These are phyloP conservation scores for Drosophila nr. perissopoda DNA, from an alignment of 2,888 invertebrate species.

Conservation along the genomic window DNA sequence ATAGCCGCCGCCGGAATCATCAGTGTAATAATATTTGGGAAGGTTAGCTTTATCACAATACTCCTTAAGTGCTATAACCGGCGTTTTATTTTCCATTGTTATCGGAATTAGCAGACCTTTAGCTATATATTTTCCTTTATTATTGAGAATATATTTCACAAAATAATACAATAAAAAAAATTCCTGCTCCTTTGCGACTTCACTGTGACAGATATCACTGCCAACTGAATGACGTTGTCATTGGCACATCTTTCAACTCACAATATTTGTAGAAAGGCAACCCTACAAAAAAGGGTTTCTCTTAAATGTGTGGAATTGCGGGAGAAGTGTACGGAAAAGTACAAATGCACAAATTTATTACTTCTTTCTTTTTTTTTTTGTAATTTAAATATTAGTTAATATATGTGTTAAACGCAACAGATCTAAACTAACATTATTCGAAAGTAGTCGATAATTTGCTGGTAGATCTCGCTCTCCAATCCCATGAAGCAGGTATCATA, in stretches of 20 bases:
- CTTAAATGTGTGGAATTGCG: background rate
- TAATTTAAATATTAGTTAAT: background rate
- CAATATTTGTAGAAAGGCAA: background rate
- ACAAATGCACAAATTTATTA: background rate
- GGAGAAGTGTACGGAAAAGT: background rate
- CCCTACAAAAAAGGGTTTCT: background rate
- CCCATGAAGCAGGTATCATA: constrained; percentile 75
- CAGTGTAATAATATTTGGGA: constrained; percentile 76
- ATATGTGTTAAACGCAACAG: background rate
- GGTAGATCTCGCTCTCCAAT: constrained; percentile 62
- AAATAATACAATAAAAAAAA: background rate
- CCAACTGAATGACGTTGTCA: no score
- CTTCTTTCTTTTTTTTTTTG: background rate
- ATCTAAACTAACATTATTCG: constrained; percentile 67
- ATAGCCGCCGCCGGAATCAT: constrained; percentile 76
- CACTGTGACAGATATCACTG: no score
- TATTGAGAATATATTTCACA: background rate
- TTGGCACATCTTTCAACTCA: no score
- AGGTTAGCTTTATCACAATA: constrained; percentile 75
- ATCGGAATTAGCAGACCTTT: background rate
- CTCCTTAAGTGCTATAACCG: constrained; percentile 82
- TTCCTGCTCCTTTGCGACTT: no score
- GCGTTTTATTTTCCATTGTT: constrained; percentile 78
- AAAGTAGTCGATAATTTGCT: constrained; percentile 76
- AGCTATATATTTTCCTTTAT: background rate